These are phyloP conservation scores for Himalopsyche japonica DNA, from an alignment of 2,888 invertebrate species.

Conservation along the genomic window DNA sequence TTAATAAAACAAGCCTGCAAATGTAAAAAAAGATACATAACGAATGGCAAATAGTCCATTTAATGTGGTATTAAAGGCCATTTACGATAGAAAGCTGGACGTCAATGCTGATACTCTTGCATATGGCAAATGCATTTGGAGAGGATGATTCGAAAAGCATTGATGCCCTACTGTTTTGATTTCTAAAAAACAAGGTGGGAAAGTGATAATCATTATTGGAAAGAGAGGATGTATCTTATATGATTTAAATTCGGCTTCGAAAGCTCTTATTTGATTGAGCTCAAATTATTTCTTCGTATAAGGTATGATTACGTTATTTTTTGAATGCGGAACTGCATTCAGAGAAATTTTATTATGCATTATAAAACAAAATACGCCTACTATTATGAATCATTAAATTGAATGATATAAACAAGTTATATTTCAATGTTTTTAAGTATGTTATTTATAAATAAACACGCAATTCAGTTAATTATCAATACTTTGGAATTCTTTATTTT, in stretches of 20 bases:
- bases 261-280: not conserved
- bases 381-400: not conserved
- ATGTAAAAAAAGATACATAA: no score
- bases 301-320: not conserved
- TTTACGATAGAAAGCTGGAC: not conserved
- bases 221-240: not conserved
- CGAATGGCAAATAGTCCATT: not conserved
- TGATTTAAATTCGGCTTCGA: not conserved
- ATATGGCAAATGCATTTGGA: not conserved
- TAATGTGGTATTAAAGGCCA: not conserved
- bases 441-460: no score
- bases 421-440: no score
- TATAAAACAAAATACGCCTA: no score
- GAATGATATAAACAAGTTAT: no score
- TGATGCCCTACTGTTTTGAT: not conserved
- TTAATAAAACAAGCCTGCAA: no score
- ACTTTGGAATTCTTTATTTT: no score
- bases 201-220: not conserved
- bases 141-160: not conserved
- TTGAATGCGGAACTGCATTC: not conserved
- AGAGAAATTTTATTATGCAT: not conserved
- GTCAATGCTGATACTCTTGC: not conserved
- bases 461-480: no score
- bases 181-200: not conserved
- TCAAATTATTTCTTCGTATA: not conserved